Evolutionary conservation across 2,797 vertebrate genomes (phyloP), one percentile per base, ranked within the genome.

Genomic region (Pagetopsis macropterus): DNA sequence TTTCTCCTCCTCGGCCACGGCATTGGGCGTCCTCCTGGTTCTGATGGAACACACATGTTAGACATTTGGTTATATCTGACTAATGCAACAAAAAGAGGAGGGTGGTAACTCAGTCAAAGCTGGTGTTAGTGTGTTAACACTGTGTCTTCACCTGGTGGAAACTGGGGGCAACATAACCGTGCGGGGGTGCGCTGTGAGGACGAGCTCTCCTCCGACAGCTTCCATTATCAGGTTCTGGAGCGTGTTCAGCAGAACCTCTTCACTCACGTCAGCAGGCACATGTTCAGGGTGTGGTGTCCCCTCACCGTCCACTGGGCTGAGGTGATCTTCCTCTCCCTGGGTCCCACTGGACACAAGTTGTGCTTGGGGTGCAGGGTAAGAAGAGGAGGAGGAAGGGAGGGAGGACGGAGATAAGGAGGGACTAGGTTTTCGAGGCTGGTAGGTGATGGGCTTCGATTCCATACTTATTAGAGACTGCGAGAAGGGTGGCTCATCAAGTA

Each of bases 191-290:
- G 94, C 90, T 0, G 95, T 97, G 48, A 98, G 94, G 46, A 93
- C 87, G 76, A 99, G 93, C 78, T 99, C 96, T 48, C 96, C 97
- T 46, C 85, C 90, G 86, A 94, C 96, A 46, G 96, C 96, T 91
- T 99, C 97, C 0, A 90, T 93, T 93, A 99, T 91, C 83, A 99
- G 93, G 87, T 98, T 98, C 92, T 94, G 96, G 65, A 99, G 82
- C 0, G 93, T 95, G 88, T 96, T 97, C 70, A 96, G 91, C 79
- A 98, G 90, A 82, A 98, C 73, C 9, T 86, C 87, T 79, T 98
- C 95, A 67, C 85, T 78, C 27, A 97, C 71, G 79, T 92, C 92
- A 0, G 90, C 88, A 13, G 93, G 90, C 2, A 40, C 73, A 2
- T 0, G 45, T 9, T 65, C 10, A 2, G 44, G 2, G 8, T n/a